phyloP scores from a whole-genome alignment of 2,888 invertebrate species.

The Cantharis lateralis region DNA sequence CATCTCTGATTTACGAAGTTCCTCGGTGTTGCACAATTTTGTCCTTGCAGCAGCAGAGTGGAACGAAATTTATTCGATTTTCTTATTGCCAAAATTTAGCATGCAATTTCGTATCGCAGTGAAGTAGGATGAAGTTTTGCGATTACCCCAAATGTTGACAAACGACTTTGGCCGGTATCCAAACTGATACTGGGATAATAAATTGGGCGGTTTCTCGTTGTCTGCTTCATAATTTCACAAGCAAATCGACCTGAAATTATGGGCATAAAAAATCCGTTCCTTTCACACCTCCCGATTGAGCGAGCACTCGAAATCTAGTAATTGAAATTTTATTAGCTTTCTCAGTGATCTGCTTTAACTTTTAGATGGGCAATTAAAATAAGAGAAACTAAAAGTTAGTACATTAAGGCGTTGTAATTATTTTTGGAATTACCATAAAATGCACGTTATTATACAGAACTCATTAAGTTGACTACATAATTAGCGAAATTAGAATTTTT shows the following conservation, averaged over 20 bases:
- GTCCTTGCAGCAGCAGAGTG: not conserved
- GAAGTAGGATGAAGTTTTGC: not conserved
- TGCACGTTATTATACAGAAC: not conserved
- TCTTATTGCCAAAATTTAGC: not conserved
- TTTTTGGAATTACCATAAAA: not conserved
- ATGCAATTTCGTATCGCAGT: not conserved
- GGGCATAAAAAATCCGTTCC: not conserved
- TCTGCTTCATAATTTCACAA: not conserved
- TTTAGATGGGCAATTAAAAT: not conserved
- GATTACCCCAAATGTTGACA: not conserved
- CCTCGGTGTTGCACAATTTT: not conserved
- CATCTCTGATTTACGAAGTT: not conserved
- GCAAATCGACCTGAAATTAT: not conserved
- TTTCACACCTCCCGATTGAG: not conserved
- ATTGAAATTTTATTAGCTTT: not conserved
- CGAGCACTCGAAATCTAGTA: not conserved
- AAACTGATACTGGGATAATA: not conserved
- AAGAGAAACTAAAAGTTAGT: not conserved
- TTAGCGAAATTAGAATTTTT: not conserved
- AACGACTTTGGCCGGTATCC: not conserved
- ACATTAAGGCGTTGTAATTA: not conserved
- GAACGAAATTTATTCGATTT: not conserved
- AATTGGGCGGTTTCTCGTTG: not conserved
- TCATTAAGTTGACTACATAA: not conserved
- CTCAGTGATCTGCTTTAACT: not conserved